These are phyloP conservation scores for Orthosia incerta DNA, from an alignment of 2,888 invertebrate species.

Conservation along the genomic window DNA sequence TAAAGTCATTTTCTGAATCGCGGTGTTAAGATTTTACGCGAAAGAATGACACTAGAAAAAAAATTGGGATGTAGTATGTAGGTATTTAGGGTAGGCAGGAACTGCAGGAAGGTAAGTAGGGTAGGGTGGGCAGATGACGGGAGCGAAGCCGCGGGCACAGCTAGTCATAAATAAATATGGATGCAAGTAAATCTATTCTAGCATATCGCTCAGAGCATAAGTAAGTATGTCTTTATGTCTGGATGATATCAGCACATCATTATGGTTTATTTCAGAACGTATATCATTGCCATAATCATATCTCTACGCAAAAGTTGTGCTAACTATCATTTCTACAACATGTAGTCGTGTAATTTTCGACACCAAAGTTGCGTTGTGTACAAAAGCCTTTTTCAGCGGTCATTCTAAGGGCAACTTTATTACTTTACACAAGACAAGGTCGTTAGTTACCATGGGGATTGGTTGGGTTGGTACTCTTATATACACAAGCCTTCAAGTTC, in stretches of 20 bases:
- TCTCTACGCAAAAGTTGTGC: background rate
- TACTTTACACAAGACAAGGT: constrained; percentile 41
- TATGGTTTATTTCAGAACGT: background rate
- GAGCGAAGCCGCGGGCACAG: too few species aligned
- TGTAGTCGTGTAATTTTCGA: constrained; percentile 27
- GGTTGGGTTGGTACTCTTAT: constrained; percentile 18
- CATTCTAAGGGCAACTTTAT: constrained; percentile 37
- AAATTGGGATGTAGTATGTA: too few species aligned
- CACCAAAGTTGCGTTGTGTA: constrained; percentile 7
- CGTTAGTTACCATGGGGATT: constrained; percentile 44
- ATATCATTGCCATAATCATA: background rate
- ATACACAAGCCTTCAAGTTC: constrained; percentile 41
- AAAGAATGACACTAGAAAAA: too few species aligned
- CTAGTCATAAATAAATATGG: too few species aligned
- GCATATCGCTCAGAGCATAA: background rate
- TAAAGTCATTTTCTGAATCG: too few species aligned
- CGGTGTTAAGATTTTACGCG: too few species aligned
- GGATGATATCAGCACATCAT: background rate
- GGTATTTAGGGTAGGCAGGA: too few species aligned
- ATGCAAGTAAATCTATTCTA: background rate
- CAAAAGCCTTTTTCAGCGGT: constrained; percentile 30
- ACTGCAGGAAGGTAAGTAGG: too few species aligned
- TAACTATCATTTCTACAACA: constrained; percentile 15
- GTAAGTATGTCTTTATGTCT: background rate
- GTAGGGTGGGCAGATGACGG: too few species aligned